These are phyloP conservation scores for Acanthosepion pharaonis DNA, from an alignment of 2,888 invertebrate species.

Conservation along the genomic window DNA sequence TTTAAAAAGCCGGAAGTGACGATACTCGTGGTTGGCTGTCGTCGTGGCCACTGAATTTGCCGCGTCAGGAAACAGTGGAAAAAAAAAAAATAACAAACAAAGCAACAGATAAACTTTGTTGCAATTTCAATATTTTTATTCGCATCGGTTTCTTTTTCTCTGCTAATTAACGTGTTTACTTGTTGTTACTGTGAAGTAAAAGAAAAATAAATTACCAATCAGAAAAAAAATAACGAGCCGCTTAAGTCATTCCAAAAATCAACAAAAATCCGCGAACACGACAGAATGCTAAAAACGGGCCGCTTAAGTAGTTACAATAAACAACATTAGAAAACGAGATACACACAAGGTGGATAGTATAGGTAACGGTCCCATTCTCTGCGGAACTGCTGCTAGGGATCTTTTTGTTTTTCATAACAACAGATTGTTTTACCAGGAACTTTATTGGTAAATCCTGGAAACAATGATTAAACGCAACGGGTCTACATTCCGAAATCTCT, in stretches of 20 bases:
- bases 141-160: background rate
- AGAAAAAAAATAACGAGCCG: background rate
- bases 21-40: background rate
- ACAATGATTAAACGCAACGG: conserved; percentile 46
- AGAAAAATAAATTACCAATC: background rate
- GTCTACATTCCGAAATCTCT: background rate
- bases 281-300: background rate
- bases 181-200: background rate
- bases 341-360: background rate
- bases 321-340: background rate
- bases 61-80: background rate
- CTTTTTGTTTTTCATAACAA: background rate
- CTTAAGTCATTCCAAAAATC: background rate
- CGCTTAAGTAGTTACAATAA: background rate
- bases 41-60: conserved; percentile 2
- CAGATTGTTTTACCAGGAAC: background rate
- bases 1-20: background rate
- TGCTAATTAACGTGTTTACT: background rate
- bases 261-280: background rate
- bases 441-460: background rate
- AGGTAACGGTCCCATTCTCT: background rate
- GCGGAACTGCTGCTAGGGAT: background rate
- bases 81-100: background rate
- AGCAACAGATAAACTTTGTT: background rate
- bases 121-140: background rate